Percentiles rank a stretch among this genome's conserved stretches.
Evolutionary conservation across 1,140 invertebrate species (phyloP).

Genomic region (Ridgeia piscesae): DNA sequence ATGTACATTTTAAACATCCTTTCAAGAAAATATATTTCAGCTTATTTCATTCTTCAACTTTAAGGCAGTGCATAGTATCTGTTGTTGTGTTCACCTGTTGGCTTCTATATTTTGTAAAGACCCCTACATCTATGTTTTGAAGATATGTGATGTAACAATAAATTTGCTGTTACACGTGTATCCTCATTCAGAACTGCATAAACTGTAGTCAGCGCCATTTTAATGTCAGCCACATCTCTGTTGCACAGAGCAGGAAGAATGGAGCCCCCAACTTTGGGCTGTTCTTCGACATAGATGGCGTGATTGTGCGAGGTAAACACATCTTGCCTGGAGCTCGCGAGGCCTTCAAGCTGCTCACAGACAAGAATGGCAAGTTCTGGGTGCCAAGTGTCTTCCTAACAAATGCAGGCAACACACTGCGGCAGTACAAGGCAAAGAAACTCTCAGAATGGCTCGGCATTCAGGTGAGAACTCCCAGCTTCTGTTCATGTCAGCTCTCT

Average conservation of each 20-base stretch:
- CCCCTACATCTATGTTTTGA: too few relatives aligned
- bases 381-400: conserved; percentile 57
- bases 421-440: conserved; percentile 55
- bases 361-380: conserved; percentile 49
- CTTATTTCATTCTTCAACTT: too few relatives aligned
- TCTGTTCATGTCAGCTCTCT: not conserved
- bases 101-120: too few relatives aligned
- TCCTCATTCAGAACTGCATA: not conserved
- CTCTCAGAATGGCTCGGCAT: conserved; percentile 53
- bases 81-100: too few relatives aligned
- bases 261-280: conserved; percentile 50
- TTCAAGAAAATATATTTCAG: too few relatives aligned
- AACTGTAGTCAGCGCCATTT: too few relatives aligned
- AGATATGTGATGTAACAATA: too few relatives aligned
- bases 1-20: too few relatives aligned
- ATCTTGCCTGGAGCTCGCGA: conserved; percentile 52
- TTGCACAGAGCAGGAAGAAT: not conserved
- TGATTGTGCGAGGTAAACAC: conserved; percentile 54
- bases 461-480: conserved; percentile 44
- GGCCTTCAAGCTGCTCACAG: conserved; percentile 49
- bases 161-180: not conserved
- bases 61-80: too few relatives aligned
- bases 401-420: conserved; percentile 56
- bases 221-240: not conserved
- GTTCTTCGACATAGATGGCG: conserved; percentile 60